Percentiles rank a stretch among this genome's conserved stretches.
These are phyloP conservation scores for Oryzias dopingdopingensis DNA, from an alignment of 2,797 vertebrate species.

Conservation along the genomic window DNA sequence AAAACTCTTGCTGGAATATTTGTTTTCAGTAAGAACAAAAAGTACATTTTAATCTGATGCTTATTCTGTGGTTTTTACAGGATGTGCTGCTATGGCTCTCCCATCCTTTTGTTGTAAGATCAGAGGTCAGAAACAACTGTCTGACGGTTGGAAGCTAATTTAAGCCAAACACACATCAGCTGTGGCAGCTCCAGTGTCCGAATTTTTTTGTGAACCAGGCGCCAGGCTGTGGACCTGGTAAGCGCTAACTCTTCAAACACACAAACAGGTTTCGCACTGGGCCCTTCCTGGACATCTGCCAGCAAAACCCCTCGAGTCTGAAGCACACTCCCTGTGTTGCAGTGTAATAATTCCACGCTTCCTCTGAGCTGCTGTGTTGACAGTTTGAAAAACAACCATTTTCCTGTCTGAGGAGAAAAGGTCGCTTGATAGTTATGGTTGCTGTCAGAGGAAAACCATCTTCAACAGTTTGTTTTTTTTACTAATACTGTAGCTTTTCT, in stretches of 20 bases:
- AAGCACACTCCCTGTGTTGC: slow-evolving; percentile 39
- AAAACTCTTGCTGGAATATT: no score
- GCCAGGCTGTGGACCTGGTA: no score
- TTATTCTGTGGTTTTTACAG: no score
- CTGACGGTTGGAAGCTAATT: no score
- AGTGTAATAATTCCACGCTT: slow-evolving; percentile 44
- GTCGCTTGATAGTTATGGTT: slow-evolving; percentile 34
- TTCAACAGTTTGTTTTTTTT: slow-evolving; percentile 13
- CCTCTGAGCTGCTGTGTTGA: slow-evolving; percentile 38
- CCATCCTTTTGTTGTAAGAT: no score
- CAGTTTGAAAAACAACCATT: slow-evolving; percentile 43
- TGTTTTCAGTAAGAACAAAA: no score
- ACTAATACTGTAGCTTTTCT: not conserved
- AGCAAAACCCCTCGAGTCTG: slow-evolving; percentile 22
- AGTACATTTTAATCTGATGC: no score
- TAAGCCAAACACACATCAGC: slow-evolving; percentile 1
- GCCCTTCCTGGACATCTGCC: slow-evolving; percentile 18
- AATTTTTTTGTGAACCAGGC: no score
- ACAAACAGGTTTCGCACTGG: slow-evolving; percentile 28
- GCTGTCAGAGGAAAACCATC: slow-evolving; percentile 24
- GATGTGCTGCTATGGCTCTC: no score
- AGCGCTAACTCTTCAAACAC: no score
- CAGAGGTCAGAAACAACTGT: no score
- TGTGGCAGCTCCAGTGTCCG: not conserved
- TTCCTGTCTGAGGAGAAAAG: slow-evolving; percentile 21